Conservation (phyloP, 2,113 vertebrate species). For the Ctenodactylus gundi region DNA sequence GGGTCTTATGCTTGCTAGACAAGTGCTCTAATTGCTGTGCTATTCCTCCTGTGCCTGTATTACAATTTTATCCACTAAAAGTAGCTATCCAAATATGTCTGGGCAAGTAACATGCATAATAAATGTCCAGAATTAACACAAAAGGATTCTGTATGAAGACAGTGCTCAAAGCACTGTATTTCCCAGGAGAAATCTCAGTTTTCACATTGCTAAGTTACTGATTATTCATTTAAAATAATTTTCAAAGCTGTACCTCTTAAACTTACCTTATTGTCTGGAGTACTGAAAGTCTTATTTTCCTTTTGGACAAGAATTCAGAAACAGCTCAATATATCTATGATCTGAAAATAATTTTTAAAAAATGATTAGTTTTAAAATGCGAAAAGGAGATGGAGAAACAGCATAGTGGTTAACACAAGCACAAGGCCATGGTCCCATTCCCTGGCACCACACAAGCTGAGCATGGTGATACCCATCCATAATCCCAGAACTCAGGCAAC, state of each 20-base stretch:
- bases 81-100: not conserved
- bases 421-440: no score
- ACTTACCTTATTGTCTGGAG: slow-evolving; percentile 61
- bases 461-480: no score
- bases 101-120: not conserved
- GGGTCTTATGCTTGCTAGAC: no score
- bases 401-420: no score
- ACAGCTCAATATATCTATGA: slow-evolving; percentile 89
- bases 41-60: no score
- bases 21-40: no score
- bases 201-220: not conserved
- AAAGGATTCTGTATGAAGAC: not conserved
- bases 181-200: not conserved
- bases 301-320: slow-evolving; percentile 88
- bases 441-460: no score
- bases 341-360: slow-evolving; percentile 79
- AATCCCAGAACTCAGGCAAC: no score
- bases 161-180: not conserved
- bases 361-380: slow-evolving; percentile 14
- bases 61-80: not conserved
- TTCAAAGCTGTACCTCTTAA: not conserved
- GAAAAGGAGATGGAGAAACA: no score
- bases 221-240: slow-evolving; percentile 23
- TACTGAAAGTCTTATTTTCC: slow-evolving; percentile 65
- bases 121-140: not conserved